Evolutionary conservation across 2,888 invertebrate species (phyloP).

Genomic region (Epinotia ramella): DNA sequence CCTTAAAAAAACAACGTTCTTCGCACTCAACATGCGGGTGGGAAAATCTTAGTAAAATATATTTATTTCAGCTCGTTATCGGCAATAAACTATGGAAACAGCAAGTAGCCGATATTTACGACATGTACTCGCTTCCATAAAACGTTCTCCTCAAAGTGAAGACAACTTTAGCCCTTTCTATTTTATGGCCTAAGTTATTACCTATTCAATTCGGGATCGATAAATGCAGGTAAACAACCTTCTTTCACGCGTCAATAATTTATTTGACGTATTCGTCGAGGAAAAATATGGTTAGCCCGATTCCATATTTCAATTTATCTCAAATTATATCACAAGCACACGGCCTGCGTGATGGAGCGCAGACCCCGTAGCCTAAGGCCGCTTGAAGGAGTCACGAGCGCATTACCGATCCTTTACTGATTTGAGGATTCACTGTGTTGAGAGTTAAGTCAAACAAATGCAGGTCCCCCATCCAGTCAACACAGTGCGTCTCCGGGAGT

Average conservation of each 20-base stretch:
- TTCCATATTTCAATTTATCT: too few relatives aligned
- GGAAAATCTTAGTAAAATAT: neutral
- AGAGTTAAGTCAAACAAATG: too few relatives aligned
- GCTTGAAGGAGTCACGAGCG: too few relatives aligned
- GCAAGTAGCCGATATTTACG: neutral
- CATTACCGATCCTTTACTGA: too few relatives aligned
- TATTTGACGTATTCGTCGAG: neutral
- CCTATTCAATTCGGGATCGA: conserved; percentile 5
- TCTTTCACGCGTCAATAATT: neutral
- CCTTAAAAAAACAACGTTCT: too few relatives aligned
- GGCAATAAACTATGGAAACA: conserved; percentile 5
- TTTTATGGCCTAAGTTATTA: conserved; percentile 24
- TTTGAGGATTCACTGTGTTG: too few relatives aligned
- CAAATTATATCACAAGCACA: too few relatives aligned
- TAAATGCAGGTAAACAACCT: conserved; percentile 14
- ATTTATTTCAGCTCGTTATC: neutral
- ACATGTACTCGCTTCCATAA: conserved; percentile 15
- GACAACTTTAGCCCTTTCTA: conserved; percentile 5
- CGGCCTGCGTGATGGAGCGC: too few relatives aligned
- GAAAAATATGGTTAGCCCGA: neutral
- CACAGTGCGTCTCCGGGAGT: too few relatives aligned
- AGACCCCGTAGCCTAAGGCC: too few relatives aligned
- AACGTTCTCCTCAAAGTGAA: conserved; percentile 8
- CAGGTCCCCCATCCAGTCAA: too few relatives aligned
- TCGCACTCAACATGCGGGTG: neutral